These are phyloP conservation scores for Drosophila emarginata DNA, from an alignment of 2,888 invertebrate species.

Conservation along the genomic window DNA sequence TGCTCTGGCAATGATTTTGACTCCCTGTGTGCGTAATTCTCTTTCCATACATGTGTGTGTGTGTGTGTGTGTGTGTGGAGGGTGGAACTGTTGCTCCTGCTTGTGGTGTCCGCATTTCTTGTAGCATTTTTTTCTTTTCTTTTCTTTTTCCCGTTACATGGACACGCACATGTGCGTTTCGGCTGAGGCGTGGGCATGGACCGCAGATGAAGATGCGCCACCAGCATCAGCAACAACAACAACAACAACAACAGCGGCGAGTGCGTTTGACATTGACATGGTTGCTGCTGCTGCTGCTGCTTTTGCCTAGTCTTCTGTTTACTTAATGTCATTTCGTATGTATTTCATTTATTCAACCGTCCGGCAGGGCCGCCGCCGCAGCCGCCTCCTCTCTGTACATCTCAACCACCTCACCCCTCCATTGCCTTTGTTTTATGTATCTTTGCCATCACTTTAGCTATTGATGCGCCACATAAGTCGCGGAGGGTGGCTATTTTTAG, in stretches of 20 bases:
- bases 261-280: slow-evolving; percentile 75
- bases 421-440: not conserved
- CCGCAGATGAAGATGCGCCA: not conserved
- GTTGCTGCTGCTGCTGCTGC: slow-evolving; percentile 46
- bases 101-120: slow-evolving; percentile 60
- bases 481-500: slow-evolving; percentile 80
- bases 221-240: slow-evolving; percentile 2
- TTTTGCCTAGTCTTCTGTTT: slow-evolving; percentile 52
- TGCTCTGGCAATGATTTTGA: not conserved
- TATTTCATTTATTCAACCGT: slow-evolving; percentile 66
- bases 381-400: slow-evolving; percentile 11
- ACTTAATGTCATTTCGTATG: slow-evolving; percentile 70
- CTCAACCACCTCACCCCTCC: not conserved
- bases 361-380: slow-evolving; percentile 40
- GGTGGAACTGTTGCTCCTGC: slow-evolving; percentile 47
- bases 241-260: slow-evolving; percentile 47
- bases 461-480: slow-evolving; percentile 70
- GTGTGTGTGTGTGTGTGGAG: not conserved
- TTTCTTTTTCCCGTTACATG: slow-evolving; percentile 55
- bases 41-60: not conserved
- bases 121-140: slow-evolving; percentile 34
- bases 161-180: slow-evolving; percentile 50
- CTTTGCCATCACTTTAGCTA: slow-evolving; percentile 17
- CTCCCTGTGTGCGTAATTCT: not conserved
- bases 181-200: slow-evolving; percentile 15